Percentiles rank a stretch among this genome's conserved stretches.
Conservation (phyloP, 2,888 invertebrate species). For the Platycheirus rosarum region DNA sequence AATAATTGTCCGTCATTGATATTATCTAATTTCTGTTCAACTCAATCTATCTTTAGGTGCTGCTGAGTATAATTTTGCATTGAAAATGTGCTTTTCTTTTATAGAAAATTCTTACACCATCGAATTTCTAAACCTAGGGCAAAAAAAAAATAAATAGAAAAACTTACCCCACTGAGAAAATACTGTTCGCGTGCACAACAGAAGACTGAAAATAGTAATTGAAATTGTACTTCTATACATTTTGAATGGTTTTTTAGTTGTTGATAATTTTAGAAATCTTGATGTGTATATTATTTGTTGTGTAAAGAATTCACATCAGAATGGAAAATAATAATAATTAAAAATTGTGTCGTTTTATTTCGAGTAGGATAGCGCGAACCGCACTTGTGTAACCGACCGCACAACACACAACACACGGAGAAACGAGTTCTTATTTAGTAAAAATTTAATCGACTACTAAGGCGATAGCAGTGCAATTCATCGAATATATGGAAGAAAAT, state of each 20-base stretch:
- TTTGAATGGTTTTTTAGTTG: constrained; percentile 4
- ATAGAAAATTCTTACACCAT: constrained; percentile 20
- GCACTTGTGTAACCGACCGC: constrained; percentile 37
- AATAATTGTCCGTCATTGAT: constrained; percentile 2
- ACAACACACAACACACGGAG: constrained; percentile 17
- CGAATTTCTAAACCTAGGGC: constrained; percentile 11
- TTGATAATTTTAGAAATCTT: neutral
- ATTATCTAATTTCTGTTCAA: constrained; percentile 40
- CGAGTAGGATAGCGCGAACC: constrained; percentile 37
- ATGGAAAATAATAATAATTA: neutral
- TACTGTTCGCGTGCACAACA: constrained; percentile 40
- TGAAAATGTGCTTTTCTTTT: neutral
- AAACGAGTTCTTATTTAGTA: constrained; percentile 17
- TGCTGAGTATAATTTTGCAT: neutral
- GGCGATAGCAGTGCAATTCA: constrained; percentile 10
- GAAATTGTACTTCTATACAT: constrained; percentile 24
- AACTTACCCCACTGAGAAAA: constrained; percentile 58
- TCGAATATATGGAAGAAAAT: constrained; percentile 24
- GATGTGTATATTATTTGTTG: neutral
- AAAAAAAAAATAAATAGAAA: neutral
- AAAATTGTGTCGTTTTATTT: constrained; percentile 3
- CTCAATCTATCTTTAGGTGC: neutral
- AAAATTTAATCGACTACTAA: constrained; percentile 37
- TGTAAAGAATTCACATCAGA: too few species aligned
- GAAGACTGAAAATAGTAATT: constrained; percentile 41